Conservation (phyloP, 2,888 invertebrate species). For the Cremastinae sp. region DNA sequence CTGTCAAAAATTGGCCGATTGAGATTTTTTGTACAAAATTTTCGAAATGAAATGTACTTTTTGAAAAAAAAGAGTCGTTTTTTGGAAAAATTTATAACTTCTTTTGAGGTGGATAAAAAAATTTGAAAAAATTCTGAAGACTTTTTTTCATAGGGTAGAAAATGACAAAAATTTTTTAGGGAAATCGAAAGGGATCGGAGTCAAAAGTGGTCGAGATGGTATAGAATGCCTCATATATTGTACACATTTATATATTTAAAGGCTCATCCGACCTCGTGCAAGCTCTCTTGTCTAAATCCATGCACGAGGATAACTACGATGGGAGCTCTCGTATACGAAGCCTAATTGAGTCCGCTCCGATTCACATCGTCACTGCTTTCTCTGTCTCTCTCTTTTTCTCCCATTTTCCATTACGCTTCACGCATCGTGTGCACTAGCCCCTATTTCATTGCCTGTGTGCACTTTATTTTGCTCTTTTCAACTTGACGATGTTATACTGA, state of each 20-base stretch:
- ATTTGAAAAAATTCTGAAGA: too few species aligned
- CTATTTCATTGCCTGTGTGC: neutral
- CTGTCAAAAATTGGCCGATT: too few species aligned
- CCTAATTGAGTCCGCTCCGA: conserved; percentile 56
- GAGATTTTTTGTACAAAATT: too few species aligned
- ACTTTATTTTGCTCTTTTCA: conserved; percentile 18
- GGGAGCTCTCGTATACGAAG: conserved; percentile 31
- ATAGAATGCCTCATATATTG: too few species aligned
- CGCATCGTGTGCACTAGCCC: conserved; percentile 34
- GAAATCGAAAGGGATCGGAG: too few species aligned
- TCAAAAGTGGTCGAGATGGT: too few species aligned
- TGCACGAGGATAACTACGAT: conserved; percentile 31
- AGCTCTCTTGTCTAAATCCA: conserved; percentile 23
- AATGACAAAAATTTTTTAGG: too few species aligned
- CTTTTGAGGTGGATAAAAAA: too few species aligned
- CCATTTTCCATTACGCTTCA: conserved; percentile 43
- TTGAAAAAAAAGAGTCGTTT: too few species aligned
- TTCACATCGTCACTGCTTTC: conserved; percentile 50
- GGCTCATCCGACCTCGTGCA: neutral
- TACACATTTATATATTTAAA: neutral
- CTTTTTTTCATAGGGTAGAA: too few species aligned
- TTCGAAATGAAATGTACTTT: too few species aligned
- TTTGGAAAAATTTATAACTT: too few species aligned
- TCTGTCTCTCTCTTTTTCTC: conserved; percentile 3
- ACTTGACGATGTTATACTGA: conserved; percentile 20